Evolutionary conservation across 2,888 invertebrate genomes (phyloP).

Genomic region (Leptinotarsa haldemani): DNA sequence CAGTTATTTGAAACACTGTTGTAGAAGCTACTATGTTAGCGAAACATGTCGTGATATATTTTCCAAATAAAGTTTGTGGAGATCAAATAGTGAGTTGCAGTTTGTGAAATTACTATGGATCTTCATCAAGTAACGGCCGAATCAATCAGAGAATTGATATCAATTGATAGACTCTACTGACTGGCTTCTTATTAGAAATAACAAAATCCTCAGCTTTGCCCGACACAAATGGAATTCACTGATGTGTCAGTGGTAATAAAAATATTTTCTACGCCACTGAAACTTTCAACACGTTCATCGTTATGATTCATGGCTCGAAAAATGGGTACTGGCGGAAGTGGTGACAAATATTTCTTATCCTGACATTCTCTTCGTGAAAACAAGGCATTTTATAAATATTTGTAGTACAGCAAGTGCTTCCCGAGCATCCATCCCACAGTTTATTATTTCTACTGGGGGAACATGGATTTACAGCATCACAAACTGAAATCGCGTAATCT

Average conservation of each 20-base stretch:
- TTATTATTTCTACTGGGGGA: constrained; percentile 20
- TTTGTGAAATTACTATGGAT: no score
- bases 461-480: constrained; percentile 6
- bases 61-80: no score
- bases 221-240: no score
- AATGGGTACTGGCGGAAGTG: constrained; percentile 20
- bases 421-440: constrained; percentile 6
- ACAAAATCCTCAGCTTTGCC: no score
- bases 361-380: constrained; percentile 19
- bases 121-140: no score
- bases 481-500: constrained; percentile 14
- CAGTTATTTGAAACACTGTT: no score
- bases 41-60: no score
- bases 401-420: constrained; percentile 23
- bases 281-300: constrained; percentile 14
- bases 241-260: background rate
- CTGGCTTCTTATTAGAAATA: no score
- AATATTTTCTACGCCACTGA: constrained; percentile 3
- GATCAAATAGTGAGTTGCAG: no score
- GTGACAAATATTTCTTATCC: constrained; percentile 21
- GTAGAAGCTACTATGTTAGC: no score
- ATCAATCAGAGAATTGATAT: no score
- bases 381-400: constrained; percentile 27
- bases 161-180: no score
- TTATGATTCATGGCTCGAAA: constrained; percentile 17